phyloP scores from a whole-genome alignment of 2,797 vertebrate species.

The Eutrigla gurnardus region DNA sequence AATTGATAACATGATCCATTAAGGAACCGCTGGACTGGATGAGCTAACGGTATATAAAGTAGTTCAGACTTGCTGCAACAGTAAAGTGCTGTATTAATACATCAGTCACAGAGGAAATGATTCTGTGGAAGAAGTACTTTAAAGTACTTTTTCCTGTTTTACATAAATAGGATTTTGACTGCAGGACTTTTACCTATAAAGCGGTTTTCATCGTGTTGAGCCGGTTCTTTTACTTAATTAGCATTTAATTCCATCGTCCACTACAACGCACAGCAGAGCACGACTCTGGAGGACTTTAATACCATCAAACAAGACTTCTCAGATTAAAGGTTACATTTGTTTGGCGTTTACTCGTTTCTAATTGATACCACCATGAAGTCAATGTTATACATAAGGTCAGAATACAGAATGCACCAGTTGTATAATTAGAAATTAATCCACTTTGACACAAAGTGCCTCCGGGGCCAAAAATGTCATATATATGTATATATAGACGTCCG shows the following conservation, averaged over 20 bases:
- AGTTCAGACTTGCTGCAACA: neutral
- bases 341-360: neutral
- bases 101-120: neutral
- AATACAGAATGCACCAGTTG: constrained; percentile 13
- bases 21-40: neutral
- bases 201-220: no score
- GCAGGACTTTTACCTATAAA: no score
- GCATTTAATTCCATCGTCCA: no score
- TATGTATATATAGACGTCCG: no score
- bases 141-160: no score
- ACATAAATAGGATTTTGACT: no score
- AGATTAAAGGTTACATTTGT: neutral
- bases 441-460: constrained; percentile 41
- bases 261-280: no score
- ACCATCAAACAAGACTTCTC: neutral
- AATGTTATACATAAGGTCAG: constrained; percentile 28
- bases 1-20: neutral
- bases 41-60: neutral
- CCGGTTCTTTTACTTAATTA: no score
- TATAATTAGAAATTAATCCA: constrained; percentile 43
- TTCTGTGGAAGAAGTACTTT: neutral
- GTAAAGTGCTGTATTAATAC: neutral
- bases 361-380: neutral
- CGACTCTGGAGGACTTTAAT: no score
- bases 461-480: constrained; percentile 39